Percentiles rank a stretch among this genome's conserved stretches.
These are phyloP conservation scores for Heloderma charlesbogerti DNA, from an alignment of 2,113 vertebrate genomes.

Conservation along the genomic window DNA sequence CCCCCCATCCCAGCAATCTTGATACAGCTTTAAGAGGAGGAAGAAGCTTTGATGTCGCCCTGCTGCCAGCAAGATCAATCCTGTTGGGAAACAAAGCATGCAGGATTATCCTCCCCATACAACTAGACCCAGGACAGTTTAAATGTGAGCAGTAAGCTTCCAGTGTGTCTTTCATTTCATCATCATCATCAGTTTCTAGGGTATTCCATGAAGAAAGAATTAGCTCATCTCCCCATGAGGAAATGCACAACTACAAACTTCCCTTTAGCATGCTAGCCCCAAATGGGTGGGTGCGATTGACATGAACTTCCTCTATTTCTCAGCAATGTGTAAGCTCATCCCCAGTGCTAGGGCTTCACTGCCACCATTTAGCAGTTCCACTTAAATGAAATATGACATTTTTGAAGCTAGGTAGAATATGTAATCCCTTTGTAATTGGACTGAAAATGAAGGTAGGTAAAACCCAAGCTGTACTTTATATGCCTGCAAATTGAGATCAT, in stretches of 20 bases:
- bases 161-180: not conserved
- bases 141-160: not conserved
- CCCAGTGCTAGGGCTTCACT: not conserved
- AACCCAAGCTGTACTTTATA: not conserved
- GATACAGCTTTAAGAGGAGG: too few species aligned
- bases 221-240: not conserved
- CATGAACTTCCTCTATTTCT: not conserved
- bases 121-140: not conserved
- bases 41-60: too few species aligned
- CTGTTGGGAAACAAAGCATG: too few species aligned
- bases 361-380: not conserved
- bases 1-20: too few species aligned
- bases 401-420: constrained; percentile 7
- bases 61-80: too few species aligned
- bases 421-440: constrained; percentile 14
- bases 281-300: not conserved
- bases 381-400: not conserved
- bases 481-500: not conserved
- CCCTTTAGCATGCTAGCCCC: not conserved
- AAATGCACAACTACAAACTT: not conserved
- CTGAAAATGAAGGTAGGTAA: not conserved
- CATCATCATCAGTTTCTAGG: too few species aligned
- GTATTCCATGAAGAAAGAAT: not conserved
- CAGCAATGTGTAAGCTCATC: not conserved
- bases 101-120: too few species aligned